Conservation (phyloP, 2,888 invertebrate genomes). For the Zygogramma bicolorata region DNA sequence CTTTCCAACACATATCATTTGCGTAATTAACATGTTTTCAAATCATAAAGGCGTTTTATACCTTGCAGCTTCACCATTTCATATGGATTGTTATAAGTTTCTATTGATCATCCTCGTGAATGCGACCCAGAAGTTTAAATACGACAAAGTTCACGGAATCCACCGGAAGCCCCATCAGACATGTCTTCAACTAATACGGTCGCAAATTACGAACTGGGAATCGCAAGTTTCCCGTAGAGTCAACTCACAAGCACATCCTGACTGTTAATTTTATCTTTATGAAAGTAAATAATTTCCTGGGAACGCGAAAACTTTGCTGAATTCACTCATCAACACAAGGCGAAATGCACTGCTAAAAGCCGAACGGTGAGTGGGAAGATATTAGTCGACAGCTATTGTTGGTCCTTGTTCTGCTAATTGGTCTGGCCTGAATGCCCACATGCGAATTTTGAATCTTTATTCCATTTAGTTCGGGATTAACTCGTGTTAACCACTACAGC, state of each 20-base stretch:
- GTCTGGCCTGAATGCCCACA: background rate
- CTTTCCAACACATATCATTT: too few species aligned
- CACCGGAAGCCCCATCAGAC: background rate
- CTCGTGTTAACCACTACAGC: background rate
- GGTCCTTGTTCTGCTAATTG: conserved; percentile 1
- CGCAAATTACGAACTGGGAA: conserved; percentile 14
- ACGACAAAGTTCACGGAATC: background rate
- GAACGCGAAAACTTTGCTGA: conserved; percentile 24
- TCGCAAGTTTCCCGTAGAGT: conserved; percentile 22
- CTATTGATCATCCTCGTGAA: background rate
- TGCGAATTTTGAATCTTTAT: background rate
- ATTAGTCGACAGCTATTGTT: background rate
- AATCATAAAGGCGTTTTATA: background rate
- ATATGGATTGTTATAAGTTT: background rate
- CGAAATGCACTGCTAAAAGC: background rate
- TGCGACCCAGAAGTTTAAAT: conserved; percentile 1
- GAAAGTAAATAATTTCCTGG: conserved; percentile 28
- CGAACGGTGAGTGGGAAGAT: background rate
- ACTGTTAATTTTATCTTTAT: conserved; percentile 32
- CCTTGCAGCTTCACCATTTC: background rate
- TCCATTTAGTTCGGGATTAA: background rate
- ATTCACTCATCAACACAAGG: conserved; percentile 26
- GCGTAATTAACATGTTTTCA: too few species aligned
- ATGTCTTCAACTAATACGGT: conserved; percentile 12
- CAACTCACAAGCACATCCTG: conserved; percentile 20